phyloP scores from a whole-genome alignment of 2,113 vertebrate species.

The Nicator chloris region DNA sequence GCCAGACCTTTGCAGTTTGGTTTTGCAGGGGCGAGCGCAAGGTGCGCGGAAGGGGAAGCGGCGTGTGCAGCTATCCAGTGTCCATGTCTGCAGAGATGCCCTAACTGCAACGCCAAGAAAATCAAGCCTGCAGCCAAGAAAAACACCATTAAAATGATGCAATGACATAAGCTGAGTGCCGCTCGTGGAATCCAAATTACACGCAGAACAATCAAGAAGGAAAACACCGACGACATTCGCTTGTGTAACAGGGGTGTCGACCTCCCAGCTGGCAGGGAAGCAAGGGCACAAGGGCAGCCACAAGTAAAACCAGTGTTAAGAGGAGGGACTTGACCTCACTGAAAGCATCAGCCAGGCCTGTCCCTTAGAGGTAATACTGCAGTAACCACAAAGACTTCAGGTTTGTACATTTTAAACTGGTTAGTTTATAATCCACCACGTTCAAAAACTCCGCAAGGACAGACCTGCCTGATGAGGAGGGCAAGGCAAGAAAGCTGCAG shows the following conservation, averaged over 20 bases:
- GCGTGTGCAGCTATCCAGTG: neutral
- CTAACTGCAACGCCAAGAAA: neutral
- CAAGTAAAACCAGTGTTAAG: neutral
- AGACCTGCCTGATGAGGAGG: neutral
- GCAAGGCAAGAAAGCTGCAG: neutral
- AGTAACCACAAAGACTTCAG: neutral
- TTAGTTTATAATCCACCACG: neutral
- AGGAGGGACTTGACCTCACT: neutral
- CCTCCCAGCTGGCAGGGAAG: neutral
- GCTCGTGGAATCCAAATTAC: neutral
- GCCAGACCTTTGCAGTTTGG: neutral
- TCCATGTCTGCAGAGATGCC: neutral
- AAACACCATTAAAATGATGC: neutral
- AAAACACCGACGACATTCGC: neutral
- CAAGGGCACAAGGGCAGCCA: neutral
- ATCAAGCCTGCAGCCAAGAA: constrained; percentile 33
- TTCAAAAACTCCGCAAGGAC: neutral
- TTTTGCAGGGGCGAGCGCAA: neutral
- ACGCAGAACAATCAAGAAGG: neutral
- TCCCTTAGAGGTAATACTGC: neutral
- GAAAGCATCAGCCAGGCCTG: neutral
- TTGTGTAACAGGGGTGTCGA: neutral
- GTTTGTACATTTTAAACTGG: neutral
- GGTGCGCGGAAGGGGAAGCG: neutral
- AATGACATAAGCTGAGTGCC: neutral